Percentiles rank a stretch among this genome's conserved stretches.
phyloP scores from a whole-genome alignment of 2,888 invertebrate genomes.

The Phyllotreta striolata region DNA sequence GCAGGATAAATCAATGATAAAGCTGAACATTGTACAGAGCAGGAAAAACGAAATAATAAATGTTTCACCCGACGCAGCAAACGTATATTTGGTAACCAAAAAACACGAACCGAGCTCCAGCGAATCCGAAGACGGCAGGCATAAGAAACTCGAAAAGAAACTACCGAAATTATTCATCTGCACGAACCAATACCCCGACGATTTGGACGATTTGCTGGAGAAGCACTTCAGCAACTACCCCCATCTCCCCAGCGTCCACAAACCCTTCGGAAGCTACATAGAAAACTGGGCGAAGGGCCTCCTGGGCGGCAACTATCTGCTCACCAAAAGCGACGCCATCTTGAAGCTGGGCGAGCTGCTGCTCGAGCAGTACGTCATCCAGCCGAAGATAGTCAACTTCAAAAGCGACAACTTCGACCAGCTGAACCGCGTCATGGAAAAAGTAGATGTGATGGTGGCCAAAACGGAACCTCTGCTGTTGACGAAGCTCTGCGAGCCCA shows the following conservation, averaged over 20 bases:
- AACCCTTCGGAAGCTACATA: conserved; percentile 40
- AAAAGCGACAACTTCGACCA: conserved; percentile 31
- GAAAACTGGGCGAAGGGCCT: conserved; percentile 44
- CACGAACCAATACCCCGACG: conserved; percentile 34
- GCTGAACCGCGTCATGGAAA: conserved; percentile 41
- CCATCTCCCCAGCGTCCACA: conserved; percentile 14
- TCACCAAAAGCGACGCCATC: conserved; percentile 44
- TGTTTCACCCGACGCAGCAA: conserved; percentile 35
- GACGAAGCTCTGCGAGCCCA: conserved; percentile 37
- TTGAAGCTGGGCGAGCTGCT: conserved; percentile 46
- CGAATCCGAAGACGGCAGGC: not conserved
- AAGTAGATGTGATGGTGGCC: conserved; percentile 43
- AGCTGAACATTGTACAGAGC: conserved; percentile 11
- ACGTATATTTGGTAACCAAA: conserved; percentile 32
- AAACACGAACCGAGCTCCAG: conserved; percentile 23
- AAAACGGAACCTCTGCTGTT: conserved; percentile 33
- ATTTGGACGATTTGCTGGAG: conserved; percentile 34
- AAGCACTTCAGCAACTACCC: conserved; percentile 21
- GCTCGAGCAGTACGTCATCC: conserved; percentile 32
- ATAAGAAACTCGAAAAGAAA: conserved; percentile 3
- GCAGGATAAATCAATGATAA: not conserved
- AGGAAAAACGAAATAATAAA: conserved; percentile 36
- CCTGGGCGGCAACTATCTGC: conserved; percentile 44
- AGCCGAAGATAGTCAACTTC: conserved; percentile 34
- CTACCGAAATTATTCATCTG: conserved; percentile 42